A percentile compares a stretch with the other conserved stretches of the same genome.
Conservation (phyloP, 2,797 vertebrate genomes). For the Dendrocincla tyrannina region DNA sequence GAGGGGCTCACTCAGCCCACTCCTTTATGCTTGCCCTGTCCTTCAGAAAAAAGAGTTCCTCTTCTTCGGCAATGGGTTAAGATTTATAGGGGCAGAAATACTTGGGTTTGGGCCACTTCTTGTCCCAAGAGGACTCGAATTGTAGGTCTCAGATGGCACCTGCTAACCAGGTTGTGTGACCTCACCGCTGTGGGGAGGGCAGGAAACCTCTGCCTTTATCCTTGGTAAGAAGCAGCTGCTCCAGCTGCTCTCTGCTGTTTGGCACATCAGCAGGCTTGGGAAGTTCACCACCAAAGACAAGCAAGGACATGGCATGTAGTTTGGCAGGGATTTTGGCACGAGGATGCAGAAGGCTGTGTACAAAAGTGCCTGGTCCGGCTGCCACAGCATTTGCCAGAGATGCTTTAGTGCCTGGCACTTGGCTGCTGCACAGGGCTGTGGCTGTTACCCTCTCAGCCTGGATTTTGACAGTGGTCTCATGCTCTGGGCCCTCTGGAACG, state of each 20-base stretch:
- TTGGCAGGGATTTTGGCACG: not conserved
- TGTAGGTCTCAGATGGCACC: not conserved
- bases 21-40: not conserved
- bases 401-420: rapidly evolving
- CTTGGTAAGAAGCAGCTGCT: not conserved
- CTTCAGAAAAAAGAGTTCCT: not conserved
- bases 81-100: not conserved
- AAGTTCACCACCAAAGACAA: not conserved
- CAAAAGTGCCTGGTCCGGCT: not conserved
- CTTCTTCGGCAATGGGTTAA: not conserved
- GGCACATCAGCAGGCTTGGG: not conserved
- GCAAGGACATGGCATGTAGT: not conserved
- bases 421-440: not conserved
- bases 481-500: not conserved
- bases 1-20: not conserved
- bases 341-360: not conserved
- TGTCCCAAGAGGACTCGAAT: not conserved
- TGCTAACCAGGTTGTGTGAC: not conserved
- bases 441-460: not conserved
- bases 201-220: not conserved
- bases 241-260: not conserved
- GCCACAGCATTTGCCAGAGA: rapidly evolving
- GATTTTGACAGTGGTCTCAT: not conserved
- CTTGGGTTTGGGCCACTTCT: not conserved
- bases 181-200: rapidly evolving